These are phyloP conservation scores for Trichonephila clavipes DNA, from an alignment of 1,140 invertebrate genomes.

Conservation along the genomic window DNA sequence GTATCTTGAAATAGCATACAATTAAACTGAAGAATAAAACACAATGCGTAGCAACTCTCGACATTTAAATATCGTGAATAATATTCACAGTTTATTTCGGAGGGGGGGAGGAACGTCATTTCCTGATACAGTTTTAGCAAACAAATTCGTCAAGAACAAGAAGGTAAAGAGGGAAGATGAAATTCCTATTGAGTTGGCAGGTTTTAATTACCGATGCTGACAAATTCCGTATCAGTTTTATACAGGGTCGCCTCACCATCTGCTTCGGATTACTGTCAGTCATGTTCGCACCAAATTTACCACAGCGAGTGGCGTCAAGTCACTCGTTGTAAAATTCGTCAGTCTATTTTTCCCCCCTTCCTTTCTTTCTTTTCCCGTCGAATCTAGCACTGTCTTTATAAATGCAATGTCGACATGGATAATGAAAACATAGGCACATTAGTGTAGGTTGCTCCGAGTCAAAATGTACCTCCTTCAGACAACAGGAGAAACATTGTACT, in stretches of 20 bases:
- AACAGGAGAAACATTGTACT: slow-evolving; percentile 26
- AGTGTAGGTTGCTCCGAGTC: neutral
- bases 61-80: neutral
- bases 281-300: slow-evolving; percentile 30
- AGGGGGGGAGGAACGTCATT: neutral
- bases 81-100: neutral
- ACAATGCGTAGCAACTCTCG: neutral
- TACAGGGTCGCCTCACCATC: slow-evolving; percentile 6
- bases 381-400: neutral
- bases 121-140: neutral
- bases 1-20: too few species aligned
- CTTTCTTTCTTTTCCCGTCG: neutral
- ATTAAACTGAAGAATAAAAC: neutral
- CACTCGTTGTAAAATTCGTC: neutral
- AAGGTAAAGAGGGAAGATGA: neutral
- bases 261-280: slow-evolving; percentile 62
- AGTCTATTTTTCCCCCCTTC: neutral
- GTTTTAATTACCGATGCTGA: slow-evolving; percentile 59
- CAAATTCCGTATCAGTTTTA: slow-evolving; percentile 63
- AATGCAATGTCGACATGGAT: neutral
- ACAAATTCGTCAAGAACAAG: neutral
- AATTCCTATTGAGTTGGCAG: slow-evolving; percentile 23
- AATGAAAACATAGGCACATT: slow-evolving; percentile 23
- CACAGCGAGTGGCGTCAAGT: neutral
- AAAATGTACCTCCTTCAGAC: slow-evolving; percentile 30